Conservation (phyloP, 2,113 vertebrate genomes). For the Ceyx cyanopectus region DNA sequence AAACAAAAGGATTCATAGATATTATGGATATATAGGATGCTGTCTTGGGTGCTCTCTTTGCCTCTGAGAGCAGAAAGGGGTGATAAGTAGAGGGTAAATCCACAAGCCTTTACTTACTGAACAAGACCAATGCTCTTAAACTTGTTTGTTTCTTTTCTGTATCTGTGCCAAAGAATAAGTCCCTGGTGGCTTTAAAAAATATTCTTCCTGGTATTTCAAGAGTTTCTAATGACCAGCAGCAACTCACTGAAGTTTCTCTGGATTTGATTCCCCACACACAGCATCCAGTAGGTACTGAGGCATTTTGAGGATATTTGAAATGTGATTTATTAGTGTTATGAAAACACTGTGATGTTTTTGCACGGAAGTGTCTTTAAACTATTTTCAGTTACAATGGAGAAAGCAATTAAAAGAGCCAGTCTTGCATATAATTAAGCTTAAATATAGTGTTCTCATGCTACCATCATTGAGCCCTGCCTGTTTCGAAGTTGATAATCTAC, state of each 20-base stretch:
- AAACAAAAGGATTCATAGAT: not conserved
- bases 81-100: not conserved
- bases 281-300: slow-evolving; percentile 71
- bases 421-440: not conserved
- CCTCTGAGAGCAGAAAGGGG: accelerated
- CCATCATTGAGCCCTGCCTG: not conserved
- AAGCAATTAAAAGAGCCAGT: not conserved
- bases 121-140: not conserved
- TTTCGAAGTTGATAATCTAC: not conserved
- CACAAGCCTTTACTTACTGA: not conserved
- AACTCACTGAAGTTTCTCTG: not conserved
- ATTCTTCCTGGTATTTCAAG: not conserved
- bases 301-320: not conserved
- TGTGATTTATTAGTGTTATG: not conserved
- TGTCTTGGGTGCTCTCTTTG: not conserved
- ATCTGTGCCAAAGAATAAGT: not conserved
- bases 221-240: not conserved
- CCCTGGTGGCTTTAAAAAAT: slow-evolving; percentile 5
- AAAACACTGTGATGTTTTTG: not conserved
- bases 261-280: slow-evolving; percentile 37
- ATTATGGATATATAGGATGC: too few relatives aligned
- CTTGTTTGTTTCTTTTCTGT: not conserved
- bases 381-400: not conserved
- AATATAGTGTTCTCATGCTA: not conserved
- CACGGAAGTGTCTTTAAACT: not conserved